Base-by-base conservation (phyloP, 2,797 vertebrate genomes). In the Heliangelus exortis region DNA sequence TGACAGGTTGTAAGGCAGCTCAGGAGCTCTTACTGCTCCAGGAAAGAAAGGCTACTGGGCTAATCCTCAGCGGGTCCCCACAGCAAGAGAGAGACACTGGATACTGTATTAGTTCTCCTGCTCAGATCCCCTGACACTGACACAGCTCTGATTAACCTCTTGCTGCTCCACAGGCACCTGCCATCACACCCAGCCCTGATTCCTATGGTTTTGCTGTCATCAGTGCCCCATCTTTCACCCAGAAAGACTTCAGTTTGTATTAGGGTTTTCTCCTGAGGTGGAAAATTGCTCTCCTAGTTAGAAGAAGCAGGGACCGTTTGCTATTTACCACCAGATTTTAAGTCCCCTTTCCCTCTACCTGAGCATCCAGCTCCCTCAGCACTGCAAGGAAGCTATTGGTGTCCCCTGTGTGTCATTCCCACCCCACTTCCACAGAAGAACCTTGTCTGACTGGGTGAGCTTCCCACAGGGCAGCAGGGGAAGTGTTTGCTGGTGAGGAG, bases 401-500 rank as follows among this genome's bases (percentile, higher is more conserved):
- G 51, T 15, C 33, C 63, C 58, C 57, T 23, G 21, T 20, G 28
- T 21, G 55, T 19, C 2, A 8, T 48, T 23, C 39, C 12, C 10
- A 23, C 22, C 73, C 34, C 9, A 16, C 15, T 0, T 41, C 12
- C 0, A 54, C 48, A 90, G 68, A 82, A 39, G 33, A 50, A 39
- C 48, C 31, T 36, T 5, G 31, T 28, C 33, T n/a, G 57, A 43
- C 16, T 3, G 1, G 1, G 22, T 0, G 1, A 48, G 36, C 1
- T 0, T 41, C 39, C 39, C 39, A 41, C 39, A 41, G 76, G 53
- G 91, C 84, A 84, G 83, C 58, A 7, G 47, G 22, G 72, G 62
- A 77, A 85, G 31, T 4, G 1, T 28, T 76, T 5, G 1, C 73
- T 47, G 31, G 22, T 15, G 47, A 82, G 68, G 85, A 77, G 31